These are phyloP conservation scores for Paramuricea clavata DNA, from an alignment of 92 coral and sea anemone species.

Conservation along the genomic window DNA sequence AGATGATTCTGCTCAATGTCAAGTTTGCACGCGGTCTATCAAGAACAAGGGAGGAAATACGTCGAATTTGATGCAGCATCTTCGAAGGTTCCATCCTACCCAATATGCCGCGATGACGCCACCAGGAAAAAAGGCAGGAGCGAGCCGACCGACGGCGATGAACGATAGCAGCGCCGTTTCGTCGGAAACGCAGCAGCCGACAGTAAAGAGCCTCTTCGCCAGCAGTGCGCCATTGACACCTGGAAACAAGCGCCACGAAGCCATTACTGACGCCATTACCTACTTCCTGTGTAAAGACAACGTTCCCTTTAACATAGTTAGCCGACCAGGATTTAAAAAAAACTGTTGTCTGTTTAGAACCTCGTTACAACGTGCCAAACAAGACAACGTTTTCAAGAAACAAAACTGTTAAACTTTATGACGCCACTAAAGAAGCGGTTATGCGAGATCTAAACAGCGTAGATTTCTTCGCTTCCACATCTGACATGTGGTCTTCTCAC, in stretches of 20 bases:
- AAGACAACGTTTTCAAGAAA: background rate
- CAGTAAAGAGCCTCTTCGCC: conserved; percentile 43
- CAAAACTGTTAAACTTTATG: background rate
- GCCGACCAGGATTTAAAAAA: background rate
- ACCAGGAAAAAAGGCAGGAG: conserved; percentile 18
- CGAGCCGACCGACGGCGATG: background rate
- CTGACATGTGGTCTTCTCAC: conserved; percentile 34
- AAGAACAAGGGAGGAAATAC: background rate
- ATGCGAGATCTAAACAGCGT: background rate
- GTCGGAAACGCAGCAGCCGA: background rate
- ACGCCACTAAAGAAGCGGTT: background rate
- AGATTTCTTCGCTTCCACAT: background rate
- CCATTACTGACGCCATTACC: conserved; percentile 19
- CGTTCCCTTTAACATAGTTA: conserved; percentile 20
- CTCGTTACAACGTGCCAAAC: background rate
- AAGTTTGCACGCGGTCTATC: background rate
- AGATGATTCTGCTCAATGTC: background rate
- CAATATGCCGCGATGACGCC: conserved; percentile 7
- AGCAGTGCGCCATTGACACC: conserved; percentile 23
- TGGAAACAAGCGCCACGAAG: conserved; percentile 27
- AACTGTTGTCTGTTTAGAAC: background rate
- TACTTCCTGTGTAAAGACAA: conserved; percentile 15
- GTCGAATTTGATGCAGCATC: background rate
- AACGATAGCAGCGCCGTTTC: background rate
- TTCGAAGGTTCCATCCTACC: background rate